Evolutionary conservation across 2,797 vertebrate species (phyloP), one percentile per base, ranked within the genome.

Genomic region (Thunnus albacares): DNA sequence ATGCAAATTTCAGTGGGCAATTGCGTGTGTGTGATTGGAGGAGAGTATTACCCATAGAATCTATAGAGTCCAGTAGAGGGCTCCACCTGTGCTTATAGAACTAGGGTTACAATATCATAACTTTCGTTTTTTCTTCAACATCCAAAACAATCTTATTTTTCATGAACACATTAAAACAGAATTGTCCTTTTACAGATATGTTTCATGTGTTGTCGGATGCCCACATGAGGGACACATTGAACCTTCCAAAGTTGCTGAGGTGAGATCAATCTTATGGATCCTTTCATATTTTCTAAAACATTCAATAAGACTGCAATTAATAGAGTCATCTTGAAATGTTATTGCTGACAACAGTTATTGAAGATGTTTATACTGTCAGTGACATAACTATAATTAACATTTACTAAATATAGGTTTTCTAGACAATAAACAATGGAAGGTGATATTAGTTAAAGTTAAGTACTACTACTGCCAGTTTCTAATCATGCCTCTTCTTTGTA

Each of bases 151-250:
- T 26, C 1, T 35, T 12, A 58, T 47, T 22, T 47, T 22, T 28
- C 3, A 43, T n/a, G 5, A 22, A 26, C 8, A 22, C 6, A 13
- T 53, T 38, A 0, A 49, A 47, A 15, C 26, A 61, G 33, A 17
- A 20, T 22, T 53, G 20, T 71, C 13, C 15, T 76, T 24, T 84
- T 85, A 70, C 87, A 96, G 98, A 80, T 99, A 98, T 71, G 97
- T 98, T 61, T 99, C 97, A 4, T 99, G 98, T 93, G 96, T 93
- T 5, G 92, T 99, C 51, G 97, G 97, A 81, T 99, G 98, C 66
- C 97, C 97, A 0, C 96, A 97, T 41, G 97, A 99, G 93, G 97
- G 97, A 94, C 88, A 86, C 8, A 77, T 97, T 66, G 66, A 92
- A 49, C 96, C 97, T 14, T 90, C 94, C 65, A 97, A 97, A 95